These are phyloP conservation scores for Drosophila nigricruria DNA, from an alignment of 2,888 invertebrate genomes.

Conservation along the genomic window DNA sequence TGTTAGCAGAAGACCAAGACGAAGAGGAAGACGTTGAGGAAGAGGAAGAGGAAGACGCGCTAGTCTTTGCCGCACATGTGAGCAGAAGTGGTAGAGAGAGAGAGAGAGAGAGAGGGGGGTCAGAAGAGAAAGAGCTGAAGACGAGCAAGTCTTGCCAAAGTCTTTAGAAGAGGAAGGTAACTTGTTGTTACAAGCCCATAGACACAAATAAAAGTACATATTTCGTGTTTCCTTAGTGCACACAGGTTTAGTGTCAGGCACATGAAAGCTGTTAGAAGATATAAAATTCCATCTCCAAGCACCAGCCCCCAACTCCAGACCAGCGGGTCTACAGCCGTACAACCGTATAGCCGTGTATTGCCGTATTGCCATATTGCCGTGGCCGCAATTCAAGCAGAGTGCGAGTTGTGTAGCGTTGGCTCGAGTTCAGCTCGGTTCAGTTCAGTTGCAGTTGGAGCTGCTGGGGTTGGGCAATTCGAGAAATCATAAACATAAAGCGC, in stretches of 20 bases:
- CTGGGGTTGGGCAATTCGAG: slow-evolving; percentile 63
- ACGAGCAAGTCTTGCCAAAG: slow-evolving; percentile 10
- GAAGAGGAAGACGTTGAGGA: slow-evolving; percentile 7
- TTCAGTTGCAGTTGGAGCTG: slow-evolving; percentile 45
- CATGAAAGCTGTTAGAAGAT: slow-evolving; percentile 61
- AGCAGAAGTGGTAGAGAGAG: background rate
- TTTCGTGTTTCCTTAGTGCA: slow-evolving; percentile 46
- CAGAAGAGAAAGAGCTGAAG: background rate
- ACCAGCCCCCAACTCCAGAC: slow-evolving; percentile 1
- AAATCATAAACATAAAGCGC: slow-evolving; percentile 70
- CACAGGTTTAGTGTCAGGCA: slow-evolving; percentile 52
- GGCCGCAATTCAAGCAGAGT: slow-evolving; percentile 61
- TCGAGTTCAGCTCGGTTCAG: slow-evolving; percentile 48
- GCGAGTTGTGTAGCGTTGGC: slow-evolving; percentile 52
- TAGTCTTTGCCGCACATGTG: slow-evolving; percentile 8
- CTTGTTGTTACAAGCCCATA: slow-evolving; percentile 54
- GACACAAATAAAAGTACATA: slow-evolving; percentile 10
- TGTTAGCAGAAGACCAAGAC: slow-evolving; percentile 5
- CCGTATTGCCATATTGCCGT: slow-evolving; percentile 41
- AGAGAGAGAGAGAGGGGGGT: background rate
- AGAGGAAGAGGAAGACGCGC: slow-evolving; percentile 13
- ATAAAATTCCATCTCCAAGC: slow-evolving; percentile 53
- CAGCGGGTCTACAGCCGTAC: slow-evolving; percentile 9
- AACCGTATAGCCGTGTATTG: slow-evolving; percentile 12
- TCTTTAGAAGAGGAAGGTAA: slow-evolving; percentile 21